Base-by-base conservation (phyloP, 2,888 invertebrate species). In the Eristalinus aeneus region DNA sequence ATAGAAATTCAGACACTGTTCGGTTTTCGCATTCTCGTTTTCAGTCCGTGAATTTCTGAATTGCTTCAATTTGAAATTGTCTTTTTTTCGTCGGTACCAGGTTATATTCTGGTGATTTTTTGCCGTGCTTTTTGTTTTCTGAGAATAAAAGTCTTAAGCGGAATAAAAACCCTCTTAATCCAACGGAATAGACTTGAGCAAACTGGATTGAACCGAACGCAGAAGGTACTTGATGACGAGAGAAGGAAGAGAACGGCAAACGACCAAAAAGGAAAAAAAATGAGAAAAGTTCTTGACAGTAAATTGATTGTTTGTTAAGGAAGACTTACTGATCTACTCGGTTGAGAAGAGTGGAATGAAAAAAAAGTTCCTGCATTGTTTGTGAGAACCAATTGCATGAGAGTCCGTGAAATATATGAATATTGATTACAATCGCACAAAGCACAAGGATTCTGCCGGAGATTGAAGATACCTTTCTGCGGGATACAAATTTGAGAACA, bases 251-350 rank as follows among this genome's bases (percentile, higher is more conserved):
- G n/a, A n/a, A n/a, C n/a, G n/a, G n/a, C n/a, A n/a, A n/a, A n/a
- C n/a, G n/a, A 34, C 27, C 27, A 6, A 34, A 9, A 1, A 34
- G 34, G 9, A 76, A 75, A 72, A 81, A 27, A 27, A 27, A 27
- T 27, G 27, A 27, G 69, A 71, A 60, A 86, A 86, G 73, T 74
- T 82, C 86, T 86, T 86, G 86, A 86, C 86, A 86, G 86, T 86
- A 86, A 86, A 86, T 86, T 86, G 86, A 86, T 86, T 86, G 86
- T 86, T 86, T 86, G 82, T 73, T 65, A 86, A 86, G 85, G 85
- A 86, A 77, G 69, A 69, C 69, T 63, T 84, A 56, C 31, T 71
- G 23, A 20, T 71, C 22, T 39, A n/a, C 46, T 46, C 16, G 46
- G 39, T 5, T 46, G 39, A 4, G 39, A 46, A 4, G 39, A 46